These are phyloP conservation scores for Psephotus haematonotus DNA, from an alignment of 2,113 vertebrate genomes.

Conservation along the genomic window DNA sequence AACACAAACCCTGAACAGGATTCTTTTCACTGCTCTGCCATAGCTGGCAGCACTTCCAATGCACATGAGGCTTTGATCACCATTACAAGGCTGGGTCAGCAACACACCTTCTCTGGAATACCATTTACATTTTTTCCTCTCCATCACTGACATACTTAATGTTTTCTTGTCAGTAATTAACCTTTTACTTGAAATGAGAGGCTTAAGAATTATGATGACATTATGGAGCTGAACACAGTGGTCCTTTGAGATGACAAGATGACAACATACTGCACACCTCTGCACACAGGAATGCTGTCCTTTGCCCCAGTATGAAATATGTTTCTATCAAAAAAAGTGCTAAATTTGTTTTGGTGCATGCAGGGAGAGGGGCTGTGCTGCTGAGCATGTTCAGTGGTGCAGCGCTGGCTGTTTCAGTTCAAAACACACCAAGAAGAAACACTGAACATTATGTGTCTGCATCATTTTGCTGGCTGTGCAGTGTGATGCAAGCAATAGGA, in stretches of 20 bases:
- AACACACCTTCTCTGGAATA: background rate
- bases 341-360: background rate
- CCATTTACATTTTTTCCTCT: constrained; percentile 17
- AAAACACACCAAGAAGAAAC: background rate
- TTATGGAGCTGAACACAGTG: background rate
- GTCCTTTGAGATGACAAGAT: background rate
- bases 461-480: background rate
- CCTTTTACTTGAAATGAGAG: constrained; percentile 49
- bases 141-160: constrained; percentile 9
- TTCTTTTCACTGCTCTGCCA: background rate
- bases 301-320: background rate
- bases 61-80: background rate
- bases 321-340: background rate
- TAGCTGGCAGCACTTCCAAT: background rate
- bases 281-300: background rate
- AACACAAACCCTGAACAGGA: background rate
- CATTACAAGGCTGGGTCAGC: background rate
- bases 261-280: background rate
- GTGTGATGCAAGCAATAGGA: rapidly evolving
- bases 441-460: background rate
- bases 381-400: background rate
- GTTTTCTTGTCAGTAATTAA: constrained; percentile 52
- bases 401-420: background rate
- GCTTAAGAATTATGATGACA: constrained; percentile 37
- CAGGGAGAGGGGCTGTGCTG: background rate